phyloP scores from a whole-genome alignment of 2,113 vertebrate genomes.

The Oreotrochilus melanogaster region DNA sequence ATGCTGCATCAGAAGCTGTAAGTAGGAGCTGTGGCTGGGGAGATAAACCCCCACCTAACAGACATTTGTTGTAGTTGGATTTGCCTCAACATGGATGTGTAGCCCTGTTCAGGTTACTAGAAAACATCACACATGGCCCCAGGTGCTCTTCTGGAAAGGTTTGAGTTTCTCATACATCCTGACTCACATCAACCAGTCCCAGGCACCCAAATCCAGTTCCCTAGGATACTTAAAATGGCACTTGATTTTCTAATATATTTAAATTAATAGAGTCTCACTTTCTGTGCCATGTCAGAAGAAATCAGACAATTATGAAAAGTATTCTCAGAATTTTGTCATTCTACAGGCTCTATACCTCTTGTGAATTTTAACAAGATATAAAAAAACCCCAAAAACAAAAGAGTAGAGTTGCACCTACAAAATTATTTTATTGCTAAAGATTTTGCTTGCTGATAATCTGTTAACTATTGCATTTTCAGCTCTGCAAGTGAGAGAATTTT shows the following conservation, averaged over 20 bases:
- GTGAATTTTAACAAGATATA: background rate
- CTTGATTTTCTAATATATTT: background rate
- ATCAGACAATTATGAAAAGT: background rate
- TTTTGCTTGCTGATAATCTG: background rate
- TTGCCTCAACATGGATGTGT: background rate
- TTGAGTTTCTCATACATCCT: background rate
- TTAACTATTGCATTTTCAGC: background rate
- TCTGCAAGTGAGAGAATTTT: background rate
- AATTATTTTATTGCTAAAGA: background rate
- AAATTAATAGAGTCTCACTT: background rate
- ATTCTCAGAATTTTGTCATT: background rate
- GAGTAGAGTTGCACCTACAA: background rate
- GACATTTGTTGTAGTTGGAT: background rate
- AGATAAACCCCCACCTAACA: background rate
- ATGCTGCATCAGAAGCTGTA: background rate
- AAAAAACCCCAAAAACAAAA: background rate
- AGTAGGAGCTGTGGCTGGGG: accelerated
- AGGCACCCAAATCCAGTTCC: background rate
- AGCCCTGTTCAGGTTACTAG: background rate
- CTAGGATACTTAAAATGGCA: background rate
- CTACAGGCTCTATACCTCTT: background rate
- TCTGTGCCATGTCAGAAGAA: background rate
- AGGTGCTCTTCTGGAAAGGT: background rate
- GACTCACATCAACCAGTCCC: background rate
- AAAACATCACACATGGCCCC: background rate